Evolutionary conservation across 1,140 invertebrate species (phyloP), one percentile per base, ranked within the genome.

Genomic region (Tetraneura akinire): DNA sequence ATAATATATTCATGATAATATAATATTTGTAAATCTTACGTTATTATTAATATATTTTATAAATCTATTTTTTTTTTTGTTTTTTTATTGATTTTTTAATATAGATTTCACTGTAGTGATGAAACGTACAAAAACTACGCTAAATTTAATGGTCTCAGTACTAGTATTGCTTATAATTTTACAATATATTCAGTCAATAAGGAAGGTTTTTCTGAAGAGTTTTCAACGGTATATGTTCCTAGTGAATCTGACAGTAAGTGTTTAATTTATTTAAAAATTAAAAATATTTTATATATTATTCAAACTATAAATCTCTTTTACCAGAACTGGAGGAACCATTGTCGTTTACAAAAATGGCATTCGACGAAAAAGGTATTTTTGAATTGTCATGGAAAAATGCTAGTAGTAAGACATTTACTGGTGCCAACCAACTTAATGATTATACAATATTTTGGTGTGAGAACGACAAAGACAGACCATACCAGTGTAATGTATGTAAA

Each of bases 371-470:
- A 83, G 90, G 90, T 37, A 86, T 88, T 6, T 93, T 92, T 85
- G 90, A 92, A 83, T 85, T 93, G 21, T 91, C 91, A 42, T 94
- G 92, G 92, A 88, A 89, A 76, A 85, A 86, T 45, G 88, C 89
- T 55, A 81, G 80, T 18, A 71, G 82, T 14, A 81, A 82, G 42
- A 81, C 82, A 0, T 84, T 88, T 57, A 81, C 83, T 11, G 62
- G 49, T 9, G 76, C 83, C 21, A 85, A 86, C 81, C 53, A 26
- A 29, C 85, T 89, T 49, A 86, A 45, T 1, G 88, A 88, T 83
- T 94, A 92, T 81, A 93, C 92, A 4, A 87, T 94, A 37, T 94
- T 92, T 84, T 92, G 91, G 90, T 93, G 92, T 84, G 87, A 87
- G 62, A 88, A 87, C 73, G 87, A 87, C 3, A 85, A 86, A n/a